phyloP scores from a whole-genome alignment of 2,113 vertebrate species.

The Notarius lentiginosus region DNA sequence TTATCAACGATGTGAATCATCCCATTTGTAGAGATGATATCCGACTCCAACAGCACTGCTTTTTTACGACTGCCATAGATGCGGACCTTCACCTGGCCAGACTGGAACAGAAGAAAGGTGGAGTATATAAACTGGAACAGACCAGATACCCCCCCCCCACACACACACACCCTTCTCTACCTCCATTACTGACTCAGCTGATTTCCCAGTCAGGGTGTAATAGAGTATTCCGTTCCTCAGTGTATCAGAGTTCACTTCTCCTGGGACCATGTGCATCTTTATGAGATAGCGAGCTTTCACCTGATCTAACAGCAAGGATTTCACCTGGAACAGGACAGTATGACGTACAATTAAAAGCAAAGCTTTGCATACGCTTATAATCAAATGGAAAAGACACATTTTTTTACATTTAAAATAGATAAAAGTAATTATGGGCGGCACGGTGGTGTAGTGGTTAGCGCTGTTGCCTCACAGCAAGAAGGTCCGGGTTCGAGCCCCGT shows the following conservation, averaged over 20 bases:
- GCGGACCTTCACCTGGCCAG: conserved; percentile 75
- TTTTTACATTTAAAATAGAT: neutral
- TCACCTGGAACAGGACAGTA: conserved; percentile 67
- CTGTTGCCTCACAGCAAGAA: no score
- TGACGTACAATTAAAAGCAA: neutral
- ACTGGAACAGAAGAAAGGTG: conserved; percentile 59
- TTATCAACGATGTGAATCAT: conserved; percentile 86
- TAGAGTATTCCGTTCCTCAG: conserved; percentile 73
- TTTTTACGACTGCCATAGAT: conserved; percentile 79
- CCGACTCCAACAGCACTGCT: conserved; percentile 73
- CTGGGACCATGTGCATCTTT: conserved; percentile 86
- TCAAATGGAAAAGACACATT: neutral
- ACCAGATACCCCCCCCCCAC: neutral
- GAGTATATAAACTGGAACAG: neutral
- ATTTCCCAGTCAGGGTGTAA: conserved; percentile 85
- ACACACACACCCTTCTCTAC: conserved; percentile 66
- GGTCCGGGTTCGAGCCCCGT: no score
- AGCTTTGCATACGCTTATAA: neutral
- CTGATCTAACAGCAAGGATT: conserved; percentile 68
- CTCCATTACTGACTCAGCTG: conserved; percentile 71
- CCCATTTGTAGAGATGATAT: conserved; percentile 86
- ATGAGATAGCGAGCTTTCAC: conserved; percentile 77
- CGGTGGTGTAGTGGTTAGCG: no score
- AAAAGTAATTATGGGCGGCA: neutral
- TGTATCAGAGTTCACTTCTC: conserved; percentile 70